Percentiles rank a stretch among this genome's conserved stretches.
phyloP scores from a whole-genome alignment of 2,113 vertebrate species.

The Tringa solitaria region DNA sequence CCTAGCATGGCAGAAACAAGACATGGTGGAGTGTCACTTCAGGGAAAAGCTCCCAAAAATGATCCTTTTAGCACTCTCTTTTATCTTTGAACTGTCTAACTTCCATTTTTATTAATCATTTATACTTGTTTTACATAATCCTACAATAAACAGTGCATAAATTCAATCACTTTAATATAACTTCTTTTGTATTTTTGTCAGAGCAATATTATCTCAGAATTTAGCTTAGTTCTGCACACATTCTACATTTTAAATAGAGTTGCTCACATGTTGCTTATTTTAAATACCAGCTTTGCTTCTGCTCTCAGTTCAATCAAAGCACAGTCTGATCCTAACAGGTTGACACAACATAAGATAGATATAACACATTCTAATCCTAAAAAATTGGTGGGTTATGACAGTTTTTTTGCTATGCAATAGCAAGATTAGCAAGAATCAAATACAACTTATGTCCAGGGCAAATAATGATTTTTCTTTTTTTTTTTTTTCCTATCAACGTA shows the following conservation, averaged over 20 bases:
- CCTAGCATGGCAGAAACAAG: background rate
- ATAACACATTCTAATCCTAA: background rate
- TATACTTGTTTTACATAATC: background rate
- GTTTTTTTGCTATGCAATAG: accelerated
- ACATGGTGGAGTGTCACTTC: background rate
- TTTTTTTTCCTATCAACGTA: background rate
- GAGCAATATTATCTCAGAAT: background rate
- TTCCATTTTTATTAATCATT: background rate
- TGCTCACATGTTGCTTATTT: background rate
- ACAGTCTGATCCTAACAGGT: background rate
- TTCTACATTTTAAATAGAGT: background rate
- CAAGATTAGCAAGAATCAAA: background rate
- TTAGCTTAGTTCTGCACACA: background rate
- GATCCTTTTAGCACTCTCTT: background rate
- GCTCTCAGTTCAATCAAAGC: background rate
- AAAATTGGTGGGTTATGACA: background rate
- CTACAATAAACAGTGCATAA: background rate
- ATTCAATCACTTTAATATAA: background rate
- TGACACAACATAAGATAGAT: background rate
- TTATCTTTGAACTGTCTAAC: background rate
- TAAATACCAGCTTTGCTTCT: background rate
- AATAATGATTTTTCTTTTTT: background rate
- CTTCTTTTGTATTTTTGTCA: background rate
- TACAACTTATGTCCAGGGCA: background rate
- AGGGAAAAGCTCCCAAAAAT: background rate